Percentiles rank a stretch among this genome's conserved stretches.
phyloP scores from a whole-genome alignment of 2,888 invertebrate species.

The Ommatoiulus sabulosus region DNA sequence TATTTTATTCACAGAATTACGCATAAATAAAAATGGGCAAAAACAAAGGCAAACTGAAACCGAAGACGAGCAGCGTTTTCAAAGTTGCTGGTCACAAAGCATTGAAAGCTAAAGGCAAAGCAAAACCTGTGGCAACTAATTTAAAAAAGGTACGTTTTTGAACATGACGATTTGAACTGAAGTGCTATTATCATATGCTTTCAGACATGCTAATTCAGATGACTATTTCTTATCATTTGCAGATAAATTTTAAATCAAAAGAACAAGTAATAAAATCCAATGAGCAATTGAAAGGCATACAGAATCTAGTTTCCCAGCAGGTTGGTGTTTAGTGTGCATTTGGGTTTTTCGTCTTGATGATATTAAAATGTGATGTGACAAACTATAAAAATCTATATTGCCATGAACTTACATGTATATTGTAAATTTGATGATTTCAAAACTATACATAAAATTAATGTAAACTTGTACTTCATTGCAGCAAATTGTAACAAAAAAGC shows the following conservation, averaged over 20 bases:
- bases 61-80: slow-evolving; percentile 56
- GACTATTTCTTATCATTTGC: not conserved
- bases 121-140: slow-evolving; percentile 60
- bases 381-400: not conserved
- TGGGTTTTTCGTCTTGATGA: too few species aligned
- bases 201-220: not conserved
- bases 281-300: slow-evolving; percentile 50
- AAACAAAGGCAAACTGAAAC: slow-evolving; percentile 58
- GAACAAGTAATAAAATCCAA: slow-evolving; percentile 57
- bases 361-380: too few species aligned
- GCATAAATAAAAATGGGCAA: slow-evolving; percentile 49
- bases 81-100: slow-evolving; percentile 59
- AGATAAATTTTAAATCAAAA: slow-evolving; percentile 54
- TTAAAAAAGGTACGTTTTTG: slow-evolving; percentile 60
- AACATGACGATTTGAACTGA: not conserved
- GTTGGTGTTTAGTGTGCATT: not conserved
- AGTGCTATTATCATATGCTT: not conserved
- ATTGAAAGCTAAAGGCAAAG: slow-evolving; percentile 60
- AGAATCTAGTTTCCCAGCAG: not conserved
- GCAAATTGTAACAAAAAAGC: slow-evolving; percentile 26
- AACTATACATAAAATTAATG: not conserved
- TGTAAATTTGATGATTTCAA: not conserved
- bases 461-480: slow-evolving; percentile 20
- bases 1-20: slow-evolving; percentile 49
- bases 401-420: not conserved